Percentiles rank a stretch among this genome's conserved stretches.
phyloP scores from a whole-genome alignment of 2,113 vertebrate genomes.

The Mandrillus leucophaeus region DNA sequence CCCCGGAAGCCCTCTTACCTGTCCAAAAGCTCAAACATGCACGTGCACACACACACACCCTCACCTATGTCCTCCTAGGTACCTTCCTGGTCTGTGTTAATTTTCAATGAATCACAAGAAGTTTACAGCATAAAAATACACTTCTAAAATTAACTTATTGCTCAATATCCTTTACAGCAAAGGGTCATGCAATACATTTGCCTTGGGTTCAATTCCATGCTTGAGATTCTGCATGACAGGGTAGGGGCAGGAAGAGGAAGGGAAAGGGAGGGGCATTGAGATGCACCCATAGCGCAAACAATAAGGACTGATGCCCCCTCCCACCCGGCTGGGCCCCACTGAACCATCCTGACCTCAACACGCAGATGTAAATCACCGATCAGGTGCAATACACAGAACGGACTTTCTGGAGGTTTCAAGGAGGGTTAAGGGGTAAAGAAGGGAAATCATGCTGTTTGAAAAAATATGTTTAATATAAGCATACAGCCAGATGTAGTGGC shows the following conservation, averaged over 20 bases:
- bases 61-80: neutral
- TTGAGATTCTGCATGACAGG: neutral
- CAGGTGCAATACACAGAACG: too few species aligned
- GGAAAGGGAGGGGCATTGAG: neutral
- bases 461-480: neutral
- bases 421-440: neutral
- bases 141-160: conserved; percentile 41
- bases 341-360: neutral
- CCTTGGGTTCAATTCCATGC: neutral
- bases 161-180: conserved; percentile 21
- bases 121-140: conserved; percentile 7
- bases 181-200: neutral
- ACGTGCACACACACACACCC: neutral
- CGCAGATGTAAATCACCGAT: neutral
- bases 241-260: neutral
- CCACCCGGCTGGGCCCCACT: too few species aligned
- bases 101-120: conserved; percentile 38
- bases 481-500: neutral
- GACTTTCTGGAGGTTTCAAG: neutral
- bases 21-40: neutral
- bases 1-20: neutral
- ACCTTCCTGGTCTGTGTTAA: neutral
- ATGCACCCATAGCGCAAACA: neutral
- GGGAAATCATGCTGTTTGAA: neutral
- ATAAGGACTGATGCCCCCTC: neutral